A percentile compares a stretch with the other conserved stretches of the same genome.
phyloP scores from a whole-genome alignment of 2,797 vertebrate genomes.

The Novumbra hubbsi region DNA sequence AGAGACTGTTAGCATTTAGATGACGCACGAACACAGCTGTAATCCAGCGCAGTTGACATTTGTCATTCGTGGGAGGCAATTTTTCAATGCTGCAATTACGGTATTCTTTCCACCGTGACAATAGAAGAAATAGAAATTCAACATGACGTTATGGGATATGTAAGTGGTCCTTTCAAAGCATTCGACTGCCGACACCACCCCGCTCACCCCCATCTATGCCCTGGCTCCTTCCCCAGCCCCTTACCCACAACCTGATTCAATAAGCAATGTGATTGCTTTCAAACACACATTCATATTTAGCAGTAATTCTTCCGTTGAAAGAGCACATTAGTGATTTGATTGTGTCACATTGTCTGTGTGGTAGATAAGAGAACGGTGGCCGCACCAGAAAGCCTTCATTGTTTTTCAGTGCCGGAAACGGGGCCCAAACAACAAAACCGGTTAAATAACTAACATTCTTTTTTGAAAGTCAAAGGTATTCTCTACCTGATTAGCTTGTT shows the following conservation, averaged over 20 bases:
- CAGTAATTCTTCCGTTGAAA: constrained; percentile 25
- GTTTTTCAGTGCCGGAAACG: constrained; percentile 31
- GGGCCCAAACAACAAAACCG: constrained; percentile 27
- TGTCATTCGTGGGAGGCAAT: constrained; percentile 47
- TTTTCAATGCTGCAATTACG: constrained; percentile 28
- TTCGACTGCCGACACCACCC: neutral
- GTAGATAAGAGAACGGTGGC: constrained; percentile 28
- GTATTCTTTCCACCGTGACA: constrained; percentile 6
- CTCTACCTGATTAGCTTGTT: constrained; percentile 1
- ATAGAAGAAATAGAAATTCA: constrained; percentile 6
- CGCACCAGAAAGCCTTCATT: constrained; percentile 37
- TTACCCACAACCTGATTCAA: constrained; percentile 11
- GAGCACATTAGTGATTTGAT: neutral
- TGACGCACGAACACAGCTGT: constrained; percentile 70
- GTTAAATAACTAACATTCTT: neutral
- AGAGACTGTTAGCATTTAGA: constrained; percentile 62
- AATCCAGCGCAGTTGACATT: constrained; percentile 48
- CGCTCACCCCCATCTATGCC: neutral
- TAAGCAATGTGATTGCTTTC: constrained; percentile 35
- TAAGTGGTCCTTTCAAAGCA: constrained; percentile 32
- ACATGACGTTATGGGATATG: constrained; percentile 2
- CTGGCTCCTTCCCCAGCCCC: neutral
- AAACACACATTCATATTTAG: constrained; percentile 39
- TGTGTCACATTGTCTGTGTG: constrained; percentile 18
- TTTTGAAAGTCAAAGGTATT: constrained; percentile 1